A percentile compares a stretch with the other conserved stretches of the same genome.
phyloP scores from a whole-genome alignment of 35 echinoderm and acorn worm genomes.

The Anneissia japonica region DNA sequence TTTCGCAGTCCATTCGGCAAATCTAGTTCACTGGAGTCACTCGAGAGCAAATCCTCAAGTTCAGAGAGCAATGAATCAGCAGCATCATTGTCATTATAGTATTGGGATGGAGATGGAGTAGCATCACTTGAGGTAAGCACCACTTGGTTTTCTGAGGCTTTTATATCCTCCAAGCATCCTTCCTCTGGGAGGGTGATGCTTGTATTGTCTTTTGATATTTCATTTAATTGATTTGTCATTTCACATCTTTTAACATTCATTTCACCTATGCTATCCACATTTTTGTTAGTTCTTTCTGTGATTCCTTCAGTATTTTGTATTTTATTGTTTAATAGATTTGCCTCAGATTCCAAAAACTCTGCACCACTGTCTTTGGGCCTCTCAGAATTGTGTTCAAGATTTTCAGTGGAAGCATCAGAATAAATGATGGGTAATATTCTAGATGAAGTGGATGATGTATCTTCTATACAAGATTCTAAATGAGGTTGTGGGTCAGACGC shows the following conservation, averaged over 20 bases:
- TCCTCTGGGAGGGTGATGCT: too few relatives aligned
- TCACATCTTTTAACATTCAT: neutral
- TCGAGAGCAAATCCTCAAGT: neutral
- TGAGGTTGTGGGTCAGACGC: neutral
- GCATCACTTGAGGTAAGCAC: neutral
- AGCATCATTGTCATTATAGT: neutral
- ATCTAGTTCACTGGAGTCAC: neutral
- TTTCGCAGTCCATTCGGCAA: neutral
- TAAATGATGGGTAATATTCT: neutral
- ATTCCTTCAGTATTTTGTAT: neutral
- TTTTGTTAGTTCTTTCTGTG: neutral
- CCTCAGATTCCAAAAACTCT: neutral
- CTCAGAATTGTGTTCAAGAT: neutral
- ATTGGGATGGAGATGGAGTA: neutral
- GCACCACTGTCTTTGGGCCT: neutral
- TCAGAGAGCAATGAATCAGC: neutral
- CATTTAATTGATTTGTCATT: neutral
- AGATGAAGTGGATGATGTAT: neutral
- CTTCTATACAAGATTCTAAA: neutral
- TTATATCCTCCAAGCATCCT: neutral
- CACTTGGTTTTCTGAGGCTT: neutral
- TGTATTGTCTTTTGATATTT: neutral
- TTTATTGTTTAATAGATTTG: too few relatives aligned
- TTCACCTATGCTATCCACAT: neutral
- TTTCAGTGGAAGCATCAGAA: neutral